Evolutionary conservation across 2,888 invertebrate genomes (phyloP).

Genomic region (Sipha maydis): DNA sequence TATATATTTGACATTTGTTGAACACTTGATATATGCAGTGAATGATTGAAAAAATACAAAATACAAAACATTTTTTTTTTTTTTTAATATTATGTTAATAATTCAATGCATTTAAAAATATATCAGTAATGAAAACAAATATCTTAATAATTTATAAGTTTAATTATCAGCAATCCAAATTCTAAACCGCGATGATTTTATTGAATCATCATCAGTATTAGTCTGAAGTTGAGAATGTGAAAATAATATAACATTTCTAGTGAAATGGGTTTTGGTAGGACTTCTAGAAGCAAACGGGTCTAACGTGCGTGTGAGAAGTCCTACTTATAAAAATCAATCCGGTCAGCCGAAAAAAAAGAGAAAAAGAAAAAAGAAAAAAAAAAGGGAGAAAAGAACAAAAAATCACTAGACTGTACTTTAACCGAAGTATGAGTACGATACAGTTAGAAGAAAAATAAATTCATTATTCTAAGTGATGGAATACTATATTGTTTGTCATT

Average conservation of each 20-base stretch:
- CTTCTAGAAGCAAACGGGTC: neutral
- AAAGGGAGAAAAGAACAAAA: neutral
- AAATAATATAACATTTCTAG: neutral
- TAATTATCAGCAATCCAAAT: neutral
- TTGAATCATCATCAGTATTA: neutral
- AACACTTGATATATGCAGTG: neutral
- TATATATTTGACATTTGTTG: neutral
- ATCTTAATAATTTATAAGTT: too few species aligned
- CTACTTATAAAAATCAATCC: constrained; percentile 44
- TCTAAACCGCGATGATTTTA: neutral
- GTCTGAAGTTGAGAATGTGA: neutral
- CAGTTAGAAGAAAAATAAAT: constrained; percentile 11
- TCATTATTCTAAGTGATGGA: constrained; percentile 35
- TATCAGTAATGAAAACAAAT: too few species aligned
- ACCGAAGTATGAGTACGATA: neutral
- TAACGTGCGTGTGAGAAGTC: constrained; percentile 12
- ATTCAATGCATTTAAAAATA: too few species aligned
- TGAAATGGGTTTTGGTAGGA: neutral
- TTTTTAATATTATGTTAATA: neutral
- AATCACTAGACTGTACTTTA: neutral
- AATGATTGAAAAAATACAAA: neutral
- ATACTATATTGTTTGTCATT: neutral
- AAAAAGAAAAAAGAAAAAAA: neutral
- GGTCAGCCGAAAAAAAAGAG: neutral
- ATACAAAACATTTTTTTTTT: too few species aligned